These are phyloP conservation scores for western clawed frog (Xenopus tropicalis) DNA, from an alignment of 2,113 vertebrate genomes.

Conservation along the genomic window DNA sequence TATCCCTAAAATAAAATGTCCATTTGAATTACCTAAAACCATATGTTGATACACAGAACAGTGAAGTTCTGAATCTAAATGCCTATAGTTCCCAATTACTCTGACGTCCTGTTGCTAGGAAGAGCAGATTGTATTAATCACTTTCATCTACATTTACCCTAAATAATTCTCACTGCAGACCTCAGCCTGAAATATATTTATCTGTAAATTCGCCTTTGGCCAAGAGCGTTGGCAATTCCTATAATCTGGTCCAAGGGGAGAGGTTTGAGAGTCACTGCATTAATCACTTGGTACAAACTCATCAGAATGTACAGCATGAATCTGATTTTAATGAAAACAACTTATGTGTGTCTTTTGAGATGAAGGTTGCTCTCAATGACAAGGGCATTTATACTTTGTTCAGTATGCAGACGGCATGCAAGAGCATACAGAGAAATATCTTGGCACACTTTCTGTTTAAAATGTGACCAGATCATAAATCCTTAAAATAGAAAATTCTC, in stretches of 20 bases:
- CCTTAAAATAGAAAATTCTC: constrained; percentile 28
- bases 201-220: neutral
- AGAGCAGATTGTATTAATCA: too few species aligned
- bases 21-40: too few species aligned
- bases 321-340: constrained; percentile 30
- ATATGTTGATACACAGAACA: too few species aligned
- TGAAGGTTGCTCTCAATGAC: constrained; percentile 27
- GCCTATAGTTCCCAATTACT: too few species aligned
- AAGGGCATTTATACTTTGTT: constrained; percentile 21
- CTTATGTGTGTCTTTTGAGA: constrained; percentile 15
- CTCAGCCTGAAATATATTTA: too few species aligned
- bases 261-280: constrained; percentile 13
- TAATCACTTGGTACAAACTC: constrained; percentile 36
- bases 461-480: constrained; percentile 30
- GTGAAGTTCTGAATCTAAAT: too few species aligned
- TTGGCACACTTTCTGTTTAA: constrained; percentile 22
- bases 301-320: constrained; percentile 11
- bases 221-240: constrained; percentile 18
- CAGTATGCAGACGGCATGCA: constrained; percentile 26
- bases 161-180: too few species aligned
- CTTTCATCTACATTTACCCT: too few species aligned
- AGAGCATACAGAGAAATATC: constrained; percentile 4
- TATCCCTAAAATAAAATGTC: too few species aligned
- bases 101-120: too few species aligned
- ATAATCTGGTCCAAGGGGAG: constrained; percentile 16